Evolutionary conservation across 35 echinoderm and acorn worm genomes (phyloP), one percentile per base, ranked within the genome.

Genomic region (Ptychodera flava): DNA sequence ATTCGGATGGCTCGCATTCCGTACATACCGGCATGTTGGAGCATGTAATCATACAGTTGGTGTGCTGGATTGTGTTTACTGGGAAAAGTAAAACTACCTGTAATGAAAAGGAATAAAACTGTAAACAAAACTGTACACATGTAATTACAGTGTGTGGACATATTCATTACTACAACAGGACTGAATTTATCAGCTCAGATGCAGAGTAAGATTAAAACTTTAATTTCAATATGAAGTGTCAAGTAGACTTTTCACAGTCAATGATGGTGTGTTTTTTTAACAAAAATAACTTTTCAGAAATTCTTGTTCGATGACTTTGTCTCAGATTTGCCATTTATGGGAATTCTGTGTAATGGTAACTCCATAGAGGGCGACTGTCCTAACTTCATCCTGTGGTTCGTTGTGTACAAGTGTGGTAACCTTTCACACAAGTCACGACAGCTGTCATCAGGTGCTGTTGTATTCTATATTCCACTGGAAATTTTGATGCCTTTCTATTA

Each of bases 381-480:
- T 35, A 86, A 85, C 28, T 77, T 90, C 35, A 86, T 80, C 37
- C 88, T 85, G 78, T 93, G 91, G 14, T 38, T 84, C 36, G 87
- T 78, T 78, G 90, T 90, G 85, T 89, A 92, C 1, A 86, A 88
- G 35, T 92, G 88, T 16, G 92, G 85, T 32, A 97, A 80, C 35
- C 90, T 94, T 22, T 89, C 45, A 38, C 85, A 79, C 15, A 94
- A 78, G 14, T 95, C 83, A 36, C 88, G 88, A 0, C 78, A 29
- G 34, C 32, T 33, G 32, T 27, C 80, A 32, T 35, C 0, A 32
- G 29, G 30, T 30, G 22, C n/a, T 15, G 10, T 15, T 12, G 31
- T 30, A 86, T 76, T 75, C 6, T 14, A 12, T 76, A 77, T 75
- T 1, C 1, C 16, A 34, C 30, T 31, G 16, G 1, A 78, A 35